Base-by-base conservation (phyloP, 2,797 vertebrate species). In the Clarias laeviceps region DNA sequence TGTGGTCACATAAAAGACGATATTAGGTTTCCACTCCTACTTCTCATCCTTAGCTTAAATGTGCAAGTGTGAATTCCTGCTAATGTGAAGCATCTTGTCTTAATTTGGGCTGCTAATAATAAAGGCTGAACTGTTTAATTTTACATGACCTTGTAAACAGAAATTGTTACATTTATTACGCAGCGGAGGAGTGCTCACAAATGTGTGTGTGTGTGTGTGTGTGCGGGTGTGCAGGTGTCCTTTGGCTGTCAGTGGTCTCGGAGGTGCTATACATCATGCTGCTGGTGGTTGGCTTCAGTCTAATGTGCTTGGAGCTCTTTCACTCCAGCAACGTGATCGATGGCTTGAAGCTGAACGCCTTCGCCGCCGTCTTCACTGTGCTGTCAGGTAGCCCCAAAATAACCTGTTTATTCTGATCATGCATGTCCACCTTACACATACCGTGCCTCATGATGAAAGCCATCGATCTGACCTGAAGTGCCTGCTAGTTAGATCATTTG, bases 241-340 rank as follows among this genome's bases (percentile, higher is more conserved):
- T 99, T 93, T 98, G 97, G 98, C 84, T 99, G 89, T 98, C 98
- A 0, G 96, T 99, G 92, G 97, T 98, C 80, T 99, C 98, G 0
- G 98, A 99, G 93, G 96, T 97, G 80, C 94, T 99, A 82, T 99
- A 98, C 94, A 98, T 99, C 93, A 94, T 97, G 89, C 95, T 99
- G 92, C 93, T 99, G 93, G 95, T 98, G 82, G 97, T 98, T 1
- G 98, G 97, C 88, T 99, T 99, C 96, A 98, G 96, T 91, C 96
- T 99, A 88, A 99, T 99, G 98, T 99, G 98, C 94, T 94, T 99
- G 18, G 97, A 99, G 92, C 97, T 99, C 82, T 95, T 98, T 91
- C 97, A 98, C 94, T 98, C 98, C 91, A 98, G 96, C 94, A 98
- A 96, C 74, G 96, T 99, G 94, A 98, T 99, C 83, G 97, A 98